Conservation (phyloP, 2,888 invertebrate genomes). For the Herminia tarsipennalis region DNA sequence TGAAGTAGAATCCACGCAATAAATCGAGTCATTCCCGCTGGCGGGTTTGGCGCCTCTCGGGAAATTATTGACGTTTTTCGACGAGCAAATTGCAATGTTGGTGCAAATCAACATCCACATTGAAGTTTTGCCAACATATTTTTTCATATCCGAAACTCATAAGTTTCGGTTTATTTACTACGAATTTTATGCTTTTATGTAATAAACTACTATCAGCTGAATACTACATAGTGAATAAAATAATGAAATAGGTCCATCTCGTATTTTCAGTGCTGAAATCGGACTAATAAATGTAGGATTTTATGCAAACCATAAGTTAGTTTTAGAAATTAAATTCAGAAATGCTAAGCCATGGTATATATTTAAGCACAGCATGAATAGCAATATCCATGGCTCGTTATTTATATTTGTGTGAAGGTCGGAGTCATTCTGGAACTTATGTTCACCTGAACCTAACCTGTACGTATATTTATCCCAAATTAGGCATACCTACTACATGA, state of each 20-base stretch:
- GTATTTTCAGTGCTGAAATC: background rate
- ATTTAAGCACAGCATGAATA: constrained; percentile 12
- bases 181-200: constrained; percentile 1
- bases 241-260: background rate
- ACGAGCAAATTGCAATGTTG: constrained; percentile 56
- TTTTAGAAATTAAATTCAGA: constrained; percentile 1
- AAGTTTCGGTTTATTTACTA: constrained; percentile 4
- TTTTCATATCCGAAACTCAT: constrained; percentile 3
- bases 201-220: background rate
- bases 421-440: too few species aligned
- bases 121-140: constrained; percentile 9
- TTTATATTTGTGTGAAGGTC: constrained; percentile 12
- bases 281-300: background rate
- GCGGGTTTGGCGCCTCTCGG: constrained; percentile 52
- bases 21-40: constrained; percentile 49
- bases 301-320: constrained; percentile 1
- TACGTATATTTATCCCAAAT: too few species aligned
- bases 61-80: constrained; percentile 70
- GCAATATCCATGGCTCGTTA: constrained; percentile 19
- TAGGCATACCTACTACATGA: too few species aligned
- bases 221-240: background rate
- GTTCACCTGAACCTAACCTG: too few species aligned
- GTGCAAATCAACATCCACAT: constrained; percentile 40
- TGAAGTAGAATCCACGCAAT: constrained; percentile 59
- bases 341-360: constrained; percentile 6